phyloP scores from a whole-genome alignment of 2,888 invertebrate species.

The Apotomis capreana region DNA sequence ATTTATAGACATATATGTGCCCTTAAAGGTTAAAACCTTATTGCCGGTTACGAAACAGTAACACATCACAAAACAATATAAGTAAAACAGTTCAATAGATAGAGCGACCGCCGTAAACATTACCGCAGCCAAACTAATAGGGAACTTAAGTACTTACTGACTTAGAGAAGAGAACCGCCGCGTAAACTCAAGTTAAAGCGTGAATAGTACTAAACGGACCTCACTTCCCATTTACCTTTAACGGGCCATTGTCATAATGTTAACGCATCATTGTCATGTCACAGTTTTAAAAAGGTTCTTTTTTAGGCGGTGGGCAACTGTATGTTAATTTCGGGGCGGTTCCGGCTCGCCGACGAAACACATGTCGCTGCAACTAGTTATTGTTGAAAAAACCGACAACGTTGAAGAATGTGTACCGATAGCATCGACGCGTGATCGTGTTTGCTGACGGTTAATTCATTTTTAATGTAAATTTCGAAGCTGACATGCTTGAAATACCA shows the following conservation, averaged over 20 bases:
- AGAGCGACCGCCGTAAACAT: slow-evolving; percentile 14
- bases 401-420: slow-evolving; percentile 61
- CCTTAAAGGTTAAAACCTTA: no score
- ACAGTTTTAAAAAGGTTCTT: slow-evolving; percentile 68
- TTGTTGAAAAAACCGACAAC: slow-evolving; percentile 69
- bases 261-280: slow-evolving; percentile 79
- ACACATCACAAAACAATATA: background rate
- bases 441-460: slow-evolving; percentile 37
- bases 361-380: slow-evolving; percentile 64
- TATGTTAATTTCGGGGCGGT: slow-evolving; percentile 74
- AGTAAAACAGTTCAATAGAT: slow-evolving; percentile 13
- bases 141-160: slow-evolving; percentile 17
- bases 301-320: slow-evolving; percentile 65
- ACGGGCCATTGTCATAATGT: slow-evolving; percentile 72
- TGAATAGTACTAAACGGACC: slow-evolving; percentile 59
- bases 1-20: no score
- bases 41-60: background rate
- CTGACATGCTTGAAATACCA: slow-evolving; percentile 39
- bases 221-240: slow-evolving; percentile 69
- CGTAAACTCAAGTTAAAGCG: slow-evolving; percentile 44
- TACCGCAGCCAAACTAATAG: slow-evolving; percentile 29
- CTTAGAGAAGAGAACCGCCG: slow-evolving; percentile 29
- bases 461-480: slow-evolving; percentile 45
- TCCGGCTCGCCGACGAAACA: slow-evolving; percentile 75
- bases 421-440: slow-evolving; percentile 50